Base-by-base conservation (phyloP, 2,888 invertebrate genomes). In the Clistopyga incitator region DNA sequence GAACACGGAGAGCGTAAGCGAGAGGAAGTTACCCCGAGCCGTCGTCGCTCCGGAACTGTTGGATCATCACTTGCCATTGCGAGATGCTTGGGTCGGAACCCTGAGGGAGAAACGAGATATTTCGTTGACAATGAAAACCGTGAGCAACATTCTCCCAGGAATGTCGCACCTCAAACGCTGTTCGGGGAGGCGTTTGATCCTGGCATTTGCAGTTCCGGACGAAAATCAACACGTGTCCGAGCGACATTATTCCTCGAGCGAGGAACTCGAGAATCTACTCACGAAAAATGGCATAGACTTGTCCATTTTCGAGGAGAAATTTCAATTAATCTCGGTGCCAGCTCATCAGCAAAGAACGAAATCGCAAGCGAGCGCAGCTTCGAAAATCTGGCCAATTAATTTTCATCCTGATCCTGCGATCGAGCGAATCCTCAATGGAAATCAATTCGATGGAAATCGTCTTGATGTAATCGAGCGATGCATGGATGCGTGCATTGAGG, bases 331-430 rank as follows among this genome's bases (percentile, higher is more conserved):
- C 0, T 89, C 94, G 4, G 96, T 98, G 0, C 95, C 97, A 0
- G 91, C 93, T 25, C 88, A 89, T n/a, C 92, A 95, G 8, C 96
- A 97, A 0, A 95, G 94, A 90, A 94, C 97, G 0, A 95, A 95
- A 72, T 93, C 93, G 59, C 98, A 98, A 89, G 96, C 96, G 88
- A 93, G 94, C 0, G 93, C 94, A 85, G 95, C 95, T 6, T 94
- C 94, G 15, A 93, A 94, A 74, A 92, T 95, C 59, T 98, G 98
- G 98, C 96, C 98, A 0, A 95, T 97, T 75, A 97, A 97, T 90
- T 98, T 98, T 90, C 98, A 98, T 93, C 96, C 96, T 0, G 96
- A 97, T 89, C 95, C 95, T 82, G 95, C 95, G 84, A 89, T 96
- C n/a, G 98, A 98, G 90, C 95, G 94, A 65, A 90, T 97, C 13